Conservation (phyloP, 2,888 invertebrate species). For the Tinea trinotella region DNA sequence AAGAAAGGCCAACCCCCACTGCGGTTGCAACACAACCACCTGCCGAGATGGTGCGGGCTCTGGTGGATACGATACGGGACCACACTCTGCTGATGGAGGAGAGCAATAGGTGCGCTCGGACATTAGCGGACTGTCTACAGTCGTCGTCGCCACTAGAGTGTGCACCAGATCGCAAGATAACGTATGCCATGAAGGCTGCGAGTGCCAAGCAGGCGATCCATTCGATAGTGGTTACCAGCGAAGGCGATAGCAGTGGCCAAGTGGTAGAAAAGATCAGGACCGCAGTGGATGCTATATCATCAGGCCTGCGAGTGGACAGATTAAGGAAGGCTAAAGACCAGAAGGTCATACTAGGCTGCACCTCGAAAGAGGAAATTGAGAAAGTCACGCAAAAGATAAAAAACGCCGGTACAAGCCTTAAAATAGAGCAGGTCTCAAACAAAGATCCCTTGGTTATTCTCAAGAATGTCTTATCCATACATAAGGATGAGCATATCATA, state of each 20-base stretch:
- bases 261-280: no score
- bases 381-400: slow-evolving; percentile 20
- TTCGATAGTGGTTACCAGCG: no score
- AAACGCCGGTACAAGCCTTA: slow-evolving; percentile 3
- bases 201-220: neutral
- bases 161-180: no score
- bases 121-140: slow-evolving; percentile 19
- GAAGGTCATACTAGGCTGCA: slow-evolving; percentile 7
- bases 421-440: slow-evolving; percentile 22
- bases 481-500: slow-evolving; percentile 17
- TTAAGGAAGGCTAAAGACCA: slow-evolving; percentile 22
- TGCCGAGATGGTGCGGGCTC: neutral
- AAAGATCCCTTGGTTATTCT: slow-evolving; percentile 23
- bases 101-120: neutral
- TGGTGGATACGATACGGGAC: neutral
- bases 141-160: no score
- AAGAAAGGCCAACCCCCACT: slow-evolving; percentile 10
- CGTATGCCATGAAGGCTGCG: neutral
- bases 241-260: no score
- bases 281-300: no score
- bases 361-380: slow-evolving; percentile 15
- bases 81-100: slow-evolving; percentile 8
- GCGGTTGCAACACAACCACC: neutral
- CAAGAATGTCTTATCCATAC: slow-evolving; percentile 19
- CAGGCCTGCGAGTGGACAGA: no score